A percentile compares a stretch with the other conserved stretches of the same genome.
Evolutionary conservation across 2,888 invertebrate genomes (phyloP).

Genomic region (Litoditis marina): DNA sequence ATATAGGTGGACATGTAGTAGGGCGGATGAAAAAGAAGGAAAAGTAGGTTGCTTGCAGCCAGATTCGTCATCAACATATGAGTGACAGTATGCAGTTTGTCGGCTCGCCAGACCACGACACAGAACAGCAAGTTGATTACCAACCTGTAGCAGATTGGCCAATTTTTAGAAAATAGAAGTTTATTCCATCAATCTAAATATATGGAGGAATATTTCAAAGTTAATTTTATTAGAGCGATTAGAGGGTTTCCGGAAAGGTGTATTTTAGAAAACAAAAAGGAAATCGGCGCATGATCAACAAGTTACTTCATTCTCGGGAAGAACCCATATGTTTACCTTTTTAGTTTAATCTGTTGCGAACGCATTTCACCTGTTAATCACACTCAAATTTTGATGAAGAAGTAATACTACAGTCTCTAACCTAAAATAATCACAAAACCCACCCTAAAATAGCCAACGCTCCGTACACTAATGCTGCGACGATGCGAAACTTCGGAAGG

Average conservation of each 20-base stretch:
- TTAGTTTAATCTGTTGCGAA: too few relatives aligned
- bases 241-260: background rate
- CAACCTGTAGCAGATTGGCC: constrained; percentile 18
- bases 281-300: background rate
- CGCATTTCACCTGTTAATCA: too few relatives aligned
- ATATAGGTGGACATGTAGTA: constrained; percentile 41
- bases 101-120: constrained; percentile 31
- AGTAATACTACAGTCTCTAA: too few relatives aligned
- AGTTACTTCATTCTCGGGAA: too few relatives aligned
- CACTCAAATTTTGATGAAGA: too few relatives aligned
- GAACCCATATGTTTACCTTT: too few relatives aligned
- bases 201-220: too few relatives aligned
- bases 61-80: constrained; percentile 45
- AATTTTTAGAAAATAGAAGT: background rate
- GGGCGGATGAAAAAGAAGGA: constrained; percentile 36
- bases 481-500: background rate
- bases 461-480: constrained; percentile 1
- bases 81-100: constrained; percentile 40
- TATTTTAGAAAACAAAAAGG: background rate
- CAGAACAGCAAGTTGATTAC: constrained; percentile 37
- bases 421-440: too few relatives aligned
- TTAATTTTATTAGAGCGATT: too few relatives aligned
- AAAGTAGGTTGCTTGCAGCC: constrained; percentile 35
- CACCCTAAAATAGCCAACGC: constrained; percentile 9
- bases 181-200: background rate